These are phyloP conservation scores for Percina caprodes DNA, from an alignment of 2,113 vertebrate genomes.

Conservation along the genomic window DNA sequence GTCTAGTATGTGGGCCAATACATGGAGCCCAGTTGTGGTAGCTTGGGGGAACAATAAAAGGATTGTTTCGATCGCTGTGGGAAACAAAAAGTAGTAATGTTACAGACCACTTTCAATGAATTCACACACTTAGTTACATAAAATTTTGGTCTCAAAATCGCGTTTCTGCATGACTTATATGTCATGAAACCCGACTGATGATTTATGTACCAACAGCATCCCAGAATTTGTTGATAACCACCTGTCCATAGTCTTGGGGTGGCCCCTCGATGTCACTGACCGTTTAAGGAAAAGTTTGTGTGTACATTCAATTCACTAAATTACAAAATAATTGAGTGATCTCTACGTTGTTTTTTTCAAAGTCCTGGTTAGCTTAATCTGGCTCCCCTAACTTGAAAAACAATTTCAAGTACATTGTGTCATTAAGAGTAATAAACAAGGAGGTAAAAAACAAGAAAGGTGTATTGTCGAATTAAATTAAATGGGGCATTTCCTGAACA, in stretches of 20 bases:
- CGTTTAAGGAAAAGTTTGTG: background rate
- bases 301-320: too few species aligned
- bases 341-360: too few species aligned
- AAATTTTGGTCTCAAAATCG: background rate
- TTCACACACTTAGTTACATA: background rate
- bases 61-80: background rate
- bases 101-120: background rate
- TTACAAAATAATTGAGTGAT: too few species aligned
- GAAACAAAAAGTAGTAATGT: background rate
- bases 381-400: too few species aligned
- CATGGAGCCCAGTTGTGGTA: background rate
- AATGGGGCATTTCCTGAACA: too few species aligned
- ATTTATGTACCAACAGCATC: background rate
- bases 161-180: background rate
- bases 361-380: too few species aligned
- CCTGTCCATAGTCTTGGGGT: background rate
- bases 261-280: background rate
- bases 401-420: too few species aligned
- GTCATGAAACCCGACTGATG: background rate
- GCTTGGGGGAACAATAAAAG: background rate
- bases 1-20: too few species aligned
- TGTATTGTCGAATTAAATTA: too few species aligned
- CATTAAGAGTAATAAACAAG: too few species aligned
- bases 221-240: background rate
- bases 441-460: too few species aligned